These are phyloP conservation scores for Centrocercus urophasianus DNA, from an alignment of 2,113 vertebrate species.

Conservation along the genomic window DNA sequence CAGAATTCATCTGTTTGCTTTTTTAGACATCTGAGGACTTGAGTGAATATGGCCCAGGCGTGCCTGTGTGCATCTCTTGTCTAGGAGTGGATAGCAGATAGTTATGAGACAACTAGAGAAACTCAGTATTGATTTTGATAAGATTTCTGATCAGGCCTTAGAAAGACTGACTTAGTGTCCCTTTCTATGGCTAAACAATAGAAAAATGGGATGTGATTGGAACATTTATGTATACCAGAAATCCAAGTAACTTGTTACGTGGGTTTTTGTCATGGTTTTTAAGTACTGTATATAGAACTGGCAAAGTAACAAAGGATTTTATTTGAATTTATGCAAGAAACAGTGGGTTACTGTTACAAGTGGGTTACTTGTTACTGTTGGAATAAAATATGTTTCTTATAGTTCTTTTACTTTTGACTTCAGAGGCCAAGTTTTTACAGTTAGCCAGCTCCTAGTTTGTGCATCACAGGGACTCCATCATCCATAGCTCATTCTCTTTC, in stretches of 20 bases:
- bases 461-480: not conserved
- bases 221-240: not conserved
- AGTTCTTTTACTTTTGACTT: not conserved
- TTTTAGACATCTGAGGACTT: not conserved
- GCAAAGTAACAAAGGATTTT: not conserved
- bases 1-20: not conserved
- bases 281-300: not conserved
- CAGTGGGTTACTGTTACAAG: not conserved
- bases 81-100: not conserved
- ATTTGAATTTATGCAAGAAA: not conserved
- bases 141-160: not conserved
- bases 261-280: slow-evolving; percentile 3
- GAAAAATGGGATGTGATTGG: slow-evolving; percentile 21
- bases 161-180: not conserved
- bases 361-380: not conserved
- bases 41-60: not conserved
- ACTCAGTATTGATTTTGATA: not conserved
- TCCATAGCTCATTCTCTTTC: not conserved
- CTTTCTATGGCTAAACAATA: slow-evolving; percentile 1
- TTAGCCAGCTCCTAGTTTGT: not conserved
- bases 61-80: not conserved
- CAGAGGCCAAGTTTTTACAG: not conserved
- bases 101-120: not conserved
- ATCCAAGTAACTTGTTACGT: not conserved
- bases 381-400: slow-evolving; percentile 9